phyloP scores from a whole-genome alignment of 2,888 invertebrate species.

The Slavum lentiscoides region DNA sequence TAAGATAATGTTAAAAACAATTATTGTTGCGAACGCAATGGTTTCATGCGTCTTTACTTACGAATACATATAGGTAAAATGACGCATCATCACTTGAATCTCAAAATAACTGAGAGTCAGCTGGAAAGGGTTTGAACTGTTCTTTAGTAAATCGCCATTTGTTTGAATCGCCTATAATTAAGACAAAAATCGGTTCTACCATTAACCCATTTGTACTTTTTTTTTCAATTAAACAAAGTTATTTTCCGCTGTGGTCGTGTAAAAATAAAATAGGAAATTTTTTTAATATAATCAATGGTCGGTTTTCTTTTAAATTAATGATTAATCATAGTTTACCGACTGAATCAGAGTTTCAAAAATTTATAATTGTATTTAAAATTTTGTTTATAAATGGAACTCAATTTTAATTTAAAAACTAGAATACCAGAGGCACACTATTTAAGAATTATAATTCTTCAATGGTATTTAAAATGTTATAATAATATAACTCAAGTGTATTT shows the following conservation, averaged over 20 bases:
- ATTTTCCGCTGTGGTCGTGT: neutral
- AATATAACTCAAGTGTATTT: too few relatives aligned
- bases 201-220: neutral
- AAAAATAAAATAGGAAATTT: too few relatives aligned
- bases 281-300: too few relatives aligned
- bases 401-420: too few relatives aligned
- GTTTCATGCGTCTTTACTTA: constrained; percentile 17
- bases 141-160: constrained; percentile 52
- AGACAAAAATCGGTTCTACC: constrained; percentile 19
- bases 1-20: neutral
- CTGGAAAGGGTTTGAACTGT: constrained; percentile 49
- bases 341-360: too few relatives aligned
- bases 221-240: neutral
- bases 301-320: too few relatives aligned
- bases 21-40: neutral
- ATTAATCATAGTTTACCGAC: too few relatives aligned
- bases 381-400: too few relatives aligned
- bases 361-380: too few relatives aligned
- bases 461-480: too few relatives aligned
- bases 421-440: too few relatives aligned
- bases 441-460: too few relatives aligned
- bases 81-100: constrained; percentile 15
- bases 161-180: constrained; percentile 47
- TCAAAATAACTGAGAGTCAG: constrained; percentile 48
- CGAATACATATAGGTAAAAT: constrained; percentile 11